Evolutionary conservation across 2,797 vertebrate genomes (phyloP).

Genomic region (Pantherophis vulpinus): DNA sequence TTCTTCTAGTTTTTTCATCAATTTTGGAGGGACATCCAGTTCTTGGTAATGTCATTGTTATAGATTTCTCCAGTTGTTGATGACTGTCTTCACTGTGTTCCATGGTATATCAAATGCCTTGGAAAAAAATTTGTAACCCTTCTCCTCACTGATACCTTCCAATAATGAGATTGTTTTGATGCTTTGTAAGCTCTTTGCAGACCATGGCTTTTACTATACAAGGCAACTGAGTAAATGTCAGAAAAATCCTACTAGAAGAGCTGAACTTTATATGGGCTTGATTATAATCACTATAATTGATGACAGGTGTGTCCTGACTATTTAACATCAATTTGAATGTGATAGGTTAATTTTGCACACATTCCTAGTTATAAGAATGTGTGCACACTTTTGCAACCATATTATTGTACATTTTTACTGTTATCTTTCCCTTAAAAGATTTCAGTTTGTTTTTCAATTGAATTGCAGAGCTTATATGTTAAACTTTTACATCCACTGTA

Average conservation of each 20-base stretch:
- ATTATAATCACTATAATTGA: neutral
- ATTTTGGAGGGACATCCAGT: neutral
- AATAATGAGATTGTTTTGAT: neutral
- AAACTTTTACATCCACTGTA: neutral
- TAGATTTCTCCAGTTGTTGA: neutral
- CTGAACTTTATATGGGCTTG: neutral
- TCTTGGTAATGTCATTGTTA: neutral
- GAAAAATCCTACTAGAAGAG: neutral
- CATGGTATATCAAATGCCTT: neutral
- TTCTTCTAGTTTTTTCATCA: neutral
- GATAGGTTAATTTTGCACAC: neutral
- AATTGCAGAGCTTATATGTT: neutral
- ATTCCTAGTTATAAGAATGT: neutral
- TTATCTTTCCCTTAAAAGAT: neutral
- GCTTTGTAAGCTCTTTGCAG: neutral
- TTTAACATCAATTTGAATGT: neutral
- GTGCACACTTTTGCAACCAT: neutral
- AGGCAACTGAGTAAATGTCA: neutral
- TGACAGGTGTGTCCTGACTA: neutral
- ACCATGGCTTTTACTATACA: neutral
- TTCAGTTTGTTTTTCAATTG: neutral
- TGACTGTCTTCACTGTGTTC: neutral
- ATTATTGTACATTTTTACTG: neutral
- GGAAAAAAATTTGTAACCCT: neutral
- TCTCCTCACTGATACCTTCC: neutral